phyloP scores from a whole-genome alignment of 2,113 vertebrate genomes.

The Crocuta crocuta region DNA sequence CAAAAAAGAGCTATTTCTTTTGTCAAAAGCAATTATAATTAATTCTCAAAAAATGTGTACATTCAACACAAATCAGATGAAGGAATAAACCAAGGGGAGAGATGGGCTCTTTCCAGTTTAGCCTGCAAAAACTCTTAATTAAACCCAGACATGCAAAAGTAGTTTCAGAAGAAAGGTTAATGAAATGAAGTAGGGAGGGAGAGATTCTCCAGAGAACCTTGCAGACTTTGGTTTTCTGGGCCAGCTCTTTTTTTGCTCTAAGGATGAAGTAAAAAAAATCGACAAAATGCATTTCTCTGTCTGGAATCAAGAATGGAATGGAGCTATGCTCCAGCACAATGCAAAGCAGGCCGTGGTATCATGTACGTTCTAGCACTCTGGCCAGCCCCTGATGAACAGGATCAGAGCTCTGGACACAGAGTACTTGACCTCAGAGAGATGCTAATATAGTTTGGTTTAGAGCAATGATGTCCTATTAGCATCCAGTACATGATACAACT shows the following conservation, averaged over 20 bases:
- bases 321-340: background rate
- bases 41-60: slow-evolving; percentile 84
- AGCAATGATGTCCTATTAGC: background rate
- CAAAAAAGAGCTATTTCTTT: slow-evolving; percentile 84
- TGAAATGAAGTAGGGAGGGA: slow-evolving; percentile 79
- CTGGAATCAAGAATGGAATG: slow-evolving; percentile 32
- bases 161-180: slow-evolving; percentile 86
- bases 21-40: slow-evolving; percentile 89
- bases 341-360: background rate
- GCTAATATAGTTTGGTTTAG: background rate
- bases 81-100: slow-evolving; percentile 82
- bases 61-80: slow-evolving; percentile 85
- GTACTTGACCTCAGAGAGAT: background rate
- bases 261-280: background rate
- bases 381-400: background rate
- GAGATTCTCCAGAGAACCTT: slow-evolving; percentile 80
- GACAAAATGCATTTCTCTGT: slow-evolving; percentile 7
- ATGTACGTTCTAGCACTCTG: background rate
- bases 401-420: background rate
- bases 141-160: slow-evolving; percentile 85
- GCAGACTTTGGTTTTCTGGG: slow-evolving; percentile 71
- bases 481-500: background rate
- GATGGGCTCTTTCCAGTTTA: slow-evolving; percentile 73
- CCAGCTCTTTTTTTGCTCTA: slow-evolving; percentile 56
- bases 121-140: slow-evolving; percentile 86